These are phyloP conservation scores for Osmerus mordax DNA, from an alignment of 2,113 vertebrate genomes.

Conservation along the genomic window DNA sequence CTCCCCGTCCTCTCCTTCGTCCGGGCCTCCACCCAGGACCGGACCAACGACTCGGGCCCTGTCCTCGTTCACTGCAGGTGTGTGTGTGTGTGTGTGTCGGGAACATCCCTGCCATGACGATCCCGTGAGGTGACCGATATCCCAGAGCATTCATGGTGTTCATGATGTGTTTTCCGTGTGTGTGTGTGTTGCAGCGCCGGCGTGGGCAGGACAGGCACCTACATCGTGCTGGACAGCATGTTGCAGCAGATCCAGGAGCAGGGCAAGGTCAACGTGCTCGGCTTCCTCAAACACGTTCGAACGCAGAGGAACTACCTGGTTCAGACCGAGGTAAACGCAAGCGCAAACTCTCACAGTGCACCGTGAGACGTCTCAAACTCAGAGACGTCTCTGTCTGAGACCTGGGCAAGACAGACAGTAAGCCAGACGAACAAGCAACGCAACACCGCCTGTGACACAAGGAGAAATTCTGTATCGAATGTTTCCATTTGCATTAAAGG, in stretches of 20 bases:
- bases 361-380: no score
- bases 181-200: constrained; percentile 77
- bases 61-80: constrained; percentile 96
- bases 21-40: constrained; percentile 81
- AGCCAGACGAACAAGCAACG: no score
- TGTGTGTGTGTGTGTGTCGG: constrained; percentile 42
- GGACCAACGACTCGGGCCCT: constrained; percentile 82
- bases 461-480: no score
- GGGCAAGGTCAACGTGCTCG: constrained; percentile 88
- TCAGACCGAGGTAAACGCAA: constrained; percentile 86
- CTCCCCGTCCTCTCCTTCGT: constrained; percentile 92
- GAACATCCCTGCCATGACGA: neutral
- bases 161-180: constrained; percentile 63
- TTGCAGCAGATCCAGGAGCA: constrained; percentile 92
- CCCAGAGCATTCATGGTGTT: neutral
- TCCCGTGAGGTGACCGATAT: no score
- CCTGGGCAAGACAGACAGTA: no score
- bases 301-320: constrained; percentile 98
- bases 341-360: neutral
- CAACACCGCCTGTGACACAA: no score
- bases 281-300: constrained; percentile 94
- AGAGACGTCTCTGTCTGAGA: no score
- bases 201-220: constrained; percentile 93
- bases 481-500: no score
- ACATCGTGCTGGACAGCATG: constrained; percentile 96